A percentile compares a stretch with the other conserved stretches of the same genome.
Evolutionary conservation across 2,113 vertebrate species (phyloP).

Genomic region (Perca schrenkii): DNA sequence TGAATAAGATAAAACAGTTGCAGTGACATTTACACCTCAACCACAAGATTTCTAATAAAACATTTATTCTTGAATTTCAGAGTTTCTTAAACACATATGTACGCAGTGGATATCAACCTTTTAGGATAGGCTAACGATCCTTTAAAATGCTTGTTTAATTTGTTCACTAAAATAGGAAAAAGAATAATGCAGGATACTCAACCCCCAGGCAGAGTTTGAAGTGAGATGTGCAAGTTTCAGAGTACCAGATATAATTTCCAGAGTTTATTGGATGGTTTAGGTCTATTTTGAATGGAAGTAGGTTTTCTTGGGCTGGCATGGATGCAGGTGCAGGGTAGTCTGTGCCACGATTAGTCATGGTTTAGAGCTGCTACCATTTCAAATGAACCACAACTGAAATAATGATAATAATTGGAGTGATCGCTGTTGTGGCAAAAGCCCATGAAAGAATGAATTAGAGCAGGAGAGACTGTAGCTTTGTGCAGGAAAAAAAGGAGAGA

Average conservation of each 20-base stretch:
- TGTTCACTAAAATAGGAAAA: not conserved
- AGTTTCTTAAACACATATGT: too few relatives aligned
- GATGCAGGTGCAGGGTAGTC: conserved; percentile 57
- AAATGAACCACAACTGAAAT: conserved; percentile 64
- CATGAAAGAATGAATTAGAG: conserved; percentile 58
- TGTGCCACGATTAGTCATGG: conserved; percentile 60
- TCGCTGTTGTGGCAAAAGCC: conserved; percentile 53
- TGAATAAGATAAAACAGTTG: not conserved
- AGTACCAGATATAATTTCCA: not conserved
- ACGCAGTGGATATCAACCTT: not conserved
- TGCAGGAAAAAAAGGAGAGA: conserved; percentile 38
- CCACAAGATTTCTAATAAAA: not conserved
- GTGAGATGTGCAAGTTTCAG: not conserved
- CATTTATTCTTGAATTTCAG: not conserved
- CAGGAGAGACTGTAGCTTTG: conserved; percentile 37
- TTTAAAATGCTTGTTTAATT: not conserved
- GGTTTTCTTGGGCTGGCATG: conserved; percentile 35
- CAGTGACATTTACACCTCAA: not conserved
- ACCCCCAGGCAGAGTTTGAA: not conserved
- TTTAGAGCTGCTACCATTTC: conserved; percentile 60
- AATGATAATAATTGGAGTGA: conserved; percentile 72
- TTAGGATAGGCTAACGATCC: not conserved
- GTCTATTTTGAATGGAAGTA: conserved; percentile 29
- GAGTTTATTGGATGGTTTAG: conserved; percentile 2
- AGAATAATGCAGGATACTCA: too few relatives aligned